Evolutionary conservation across 2,797 vertebrate genomes (phyloP).

Genomic region (Xyrichtys novacula): DNA sequence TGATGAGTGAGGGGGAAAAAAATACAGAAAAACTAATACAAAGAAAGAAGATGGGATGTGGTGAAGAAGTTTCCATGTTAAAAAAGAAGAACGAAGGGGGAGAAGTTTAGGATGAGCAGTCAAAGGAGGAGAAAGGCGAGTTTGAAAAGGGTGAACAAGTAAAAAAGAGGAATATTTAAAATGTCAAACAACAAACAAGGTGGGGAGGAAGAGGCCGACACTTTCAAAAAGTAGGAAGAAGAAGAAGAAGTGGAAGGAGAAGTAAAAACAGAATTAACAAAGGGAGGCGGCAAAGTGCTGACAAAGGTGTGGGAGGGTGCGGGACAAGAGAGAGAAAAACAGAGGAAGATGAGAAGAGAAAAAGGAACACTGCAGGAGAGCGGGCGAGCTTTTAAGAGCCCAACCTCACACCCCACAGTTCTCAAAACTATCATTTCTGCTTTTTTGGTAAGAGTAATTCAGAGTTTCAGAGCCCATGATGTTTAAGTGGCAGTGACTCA

Average conservation of each 20-base stretch:
- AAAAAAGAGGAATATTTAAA: slow-evolving; percentile 22
- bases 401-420: neutral
- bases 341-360: slow-evolving; percentile 17
- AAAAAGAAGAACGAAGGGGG: slow-evolving; percentile 9
- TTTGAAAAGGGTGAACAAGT: slow-evolving; percentile 6
- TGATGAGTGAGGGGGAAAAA: slow-evolving; percentile 48
- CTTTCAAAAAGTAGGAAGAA: slow-evolving; percentile 25
- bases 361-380: slow-evolving; percentile 21
- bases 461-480: accelerated
- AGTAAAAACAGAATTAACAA: slow-evolving; percentile 41
- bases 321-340: slow-evolving; percentile 29
- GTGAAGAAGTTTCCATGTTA: slow-evolving; percentile 11
- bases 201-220: slow-evolving; percentile 9
- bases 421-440: neutral
- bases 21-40: slow-evolving; percentile 31
- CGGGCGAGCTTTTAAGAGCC: neutral
- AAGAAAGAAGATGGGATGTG: slow-evolving; percentile 1
- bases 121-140: slow-evolving; percentile 8
- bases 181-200: slow-evolving; percentile 9
- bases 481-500: neutral
- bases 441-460: too few species aligned
- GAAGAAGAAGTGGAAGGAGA: slow-evolving; percentile 1
- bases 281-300: slow-evolving; percentile 37
- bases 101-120: slow-evolving; percentile 7
- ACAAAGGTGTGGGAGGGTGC: slow-evolving; percentile 42